phyloP scores from a whole-genome alignment of 2,797 vertebrate species.

The Pogoniulus pusillus region DNA sequence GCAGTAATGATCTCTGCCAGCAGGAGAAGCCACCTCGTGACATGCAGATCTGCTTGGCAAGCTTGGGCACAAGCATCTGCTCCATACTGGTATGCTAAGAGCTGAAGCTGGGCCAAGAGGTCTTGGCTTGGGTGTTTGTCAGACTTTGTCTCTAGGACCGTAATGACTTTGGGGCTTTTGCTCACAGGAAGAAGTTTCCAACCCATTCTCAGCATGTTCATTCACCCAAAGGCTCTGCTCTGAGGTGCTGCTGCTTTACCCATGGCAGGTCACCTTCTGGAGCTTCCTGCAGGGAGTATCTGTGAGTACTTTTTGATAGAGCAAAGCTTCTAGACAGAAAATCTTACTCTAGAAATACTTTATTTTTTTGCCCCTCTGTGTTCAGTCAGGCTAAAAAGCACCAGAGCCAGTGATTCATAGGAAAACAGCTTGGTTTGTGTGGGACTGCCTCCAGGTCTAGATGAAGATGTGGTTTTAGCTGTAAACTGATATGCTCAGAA shows the following conservation, averaged over 20 bases:
- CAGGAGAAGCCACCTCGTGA: neutral
- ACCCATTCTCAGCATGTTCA: neutral
- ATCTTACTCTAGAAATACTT: neutral
- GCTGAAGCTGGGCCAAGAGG: neutral
- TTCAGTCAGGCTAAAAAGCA: neutral
- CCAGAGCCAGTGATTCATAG: neutral
- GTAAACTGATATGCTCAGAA: neutral
- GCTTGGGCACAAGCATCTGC: neutral
- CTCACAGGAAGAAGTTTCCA: neutral
- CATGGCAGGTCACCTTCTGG: neutral
- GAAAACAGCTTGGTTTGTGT: neutral
- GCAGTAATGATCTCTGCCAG: rapidly evolving
- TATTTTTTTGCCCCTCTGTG: too few relatives aligned
- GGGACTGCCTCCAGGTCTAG: neutral
- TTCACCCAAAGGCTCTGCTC: neutral
- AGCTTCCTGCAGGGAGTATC: neutral
- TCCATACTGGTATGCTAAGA: neutral
- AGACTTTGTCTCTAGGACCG: rapidly evolving
- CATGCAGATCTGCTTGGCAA: neutral
- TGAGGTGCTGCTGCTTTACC: rapidly evolving
- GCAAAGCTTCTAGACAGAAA: neutral
- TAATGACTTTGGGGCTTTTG: neutral
- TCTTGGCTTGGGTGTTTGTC: too few relatives aligned
- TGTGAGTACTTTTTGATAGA: neutral
- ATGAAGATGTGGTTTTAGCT: neutral